A percentile compares a stretch with the other conserved stretches of the same genome.
These are phyloP conservation scores for Microdon myrmicae DNA, from an alignment of 2,888 invertebrate genomes.

Conservation along the genomic window DNA sequence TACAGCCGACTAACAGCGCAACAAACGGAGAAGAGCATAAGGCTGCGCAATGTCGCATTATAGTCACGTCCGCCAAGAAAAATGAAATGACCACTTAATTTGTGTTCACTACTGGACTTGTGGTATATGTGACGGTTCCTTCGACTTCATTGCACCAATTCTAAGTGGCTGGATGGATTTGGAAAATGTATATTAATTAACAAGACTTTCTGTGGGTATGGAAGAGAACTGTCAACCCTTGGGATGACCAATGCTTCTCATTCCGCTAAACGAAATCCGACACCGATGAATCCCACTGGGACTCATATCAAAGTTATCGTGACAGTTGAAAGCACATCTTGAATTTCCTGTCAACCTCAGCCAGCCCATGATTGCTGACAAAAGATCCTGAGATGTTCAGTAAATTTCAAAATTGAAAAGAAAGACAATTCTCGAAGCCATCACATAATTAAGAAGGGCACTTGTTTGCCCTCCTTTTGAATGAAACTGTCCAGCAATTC, in stretches of 20 bases:
- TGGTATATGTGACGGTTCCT: neutral
- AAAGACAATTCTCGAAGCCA: conserved; percentile 5
- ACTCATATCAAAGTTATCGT: conserved; percentile 32
- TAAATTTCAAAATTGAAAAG: conserved; percentile 6
- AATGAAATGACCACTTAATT: conserved; percentile 46
- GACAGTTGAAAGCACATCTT: conserved; percentile 32
- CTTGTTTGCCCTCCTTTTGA: conserved; percentile 39
- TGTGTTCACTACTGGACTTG: conserved; percentile 13
- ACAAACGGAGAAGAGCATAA: conserved; percentile 3
- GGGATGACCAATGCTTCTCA: too few relatives aligned
- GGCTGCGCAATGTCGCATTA: conserved; percentile 29
- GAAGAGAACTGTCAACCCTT: too few relatives aligned
- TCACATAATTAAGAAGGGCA: conserved; percentile 17
- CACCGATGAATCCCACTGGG: conserved; percentile 11
- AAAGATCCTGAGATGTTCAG: conserved; percentile 36
- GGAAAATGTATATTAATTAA: too few relatives aligned
- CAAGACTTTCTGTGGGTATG: too few relatives aligned
- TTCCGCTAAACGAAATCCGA: conserved; percentile 30
- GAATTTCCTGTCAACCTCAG: conserved; percentile 44
- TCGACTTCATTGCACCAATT: neutral
- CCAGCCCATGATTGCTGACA: conserved; percentile 33
- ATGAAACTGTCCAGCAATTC: conserved; percentile 33
- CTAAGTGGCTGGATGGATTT: too few relatives aligned
- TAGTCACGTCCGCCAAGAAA: conserved; percentile 40
- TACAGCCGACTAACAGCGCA: neutral